phyloP scores from a whole-genome alignment of 2,797 vertebrate genomes.

The Halcyon badia region DNA sequence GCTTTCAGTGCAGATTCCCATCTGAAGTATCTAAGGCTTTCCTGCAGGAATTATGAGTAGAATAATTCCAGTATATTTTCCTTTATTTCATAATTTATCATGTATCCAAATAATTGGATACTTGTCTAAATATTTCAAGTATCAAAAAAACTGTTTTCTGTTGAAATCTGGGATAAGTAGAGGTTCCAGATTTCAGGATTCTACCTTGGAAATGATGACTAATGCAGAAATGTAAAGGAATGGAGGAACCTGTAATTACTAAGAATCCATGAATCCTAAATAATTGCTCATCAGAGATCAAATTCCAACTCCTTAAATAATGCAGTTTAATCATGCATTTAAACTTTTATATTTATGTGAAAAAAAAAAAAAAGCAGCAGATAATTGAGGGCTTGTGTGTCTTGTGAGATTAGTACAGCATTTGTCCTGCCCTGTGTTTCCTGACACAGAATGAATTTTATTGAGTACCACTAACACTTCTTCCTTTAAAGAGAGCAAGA shows the following conservation, averaged over 20 bases:
- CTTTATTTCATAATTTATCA: not conserved
- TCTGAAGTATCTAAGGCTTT: not conserved
- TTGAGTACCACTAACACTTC: not conserved
- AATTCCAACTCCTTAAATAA: not conserved
- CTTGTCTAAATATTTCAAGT: not conserved
- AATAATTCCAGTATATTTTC: not conserved
- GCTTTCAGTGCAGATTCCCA: not conserved
- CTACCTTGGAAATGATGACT: not conserved
- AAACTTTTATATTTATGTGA: not conserved
- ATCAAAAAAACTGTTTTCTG: not conserved
- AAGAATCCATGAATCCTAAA: not conserved
- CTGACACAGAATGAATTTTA: not conserved
- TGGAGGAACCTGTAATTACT: not conserved
- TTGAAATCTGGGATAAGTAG: not conserved
- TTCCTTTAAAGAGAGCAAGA: not conserved
- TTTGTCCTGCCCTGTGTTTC: not conserved
- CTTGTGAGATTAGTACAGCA: not conserved
- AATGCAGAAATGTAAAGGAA: slow-evolving; percentile 1
- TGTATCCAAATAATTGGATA: not conserved
- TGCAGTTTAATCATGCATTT: not conserved
- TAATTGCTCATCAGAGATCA: not conserved
- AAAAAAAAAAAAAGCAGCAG: not conserved
- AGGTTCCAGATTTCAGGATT: not conserved
- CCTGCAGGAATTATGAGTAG: not conserved
- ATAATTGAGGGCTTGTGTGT: not conserved